Conservation (phyloP, 1,140 invertebrate species). For the Drosophila chauvacae region DNA sequence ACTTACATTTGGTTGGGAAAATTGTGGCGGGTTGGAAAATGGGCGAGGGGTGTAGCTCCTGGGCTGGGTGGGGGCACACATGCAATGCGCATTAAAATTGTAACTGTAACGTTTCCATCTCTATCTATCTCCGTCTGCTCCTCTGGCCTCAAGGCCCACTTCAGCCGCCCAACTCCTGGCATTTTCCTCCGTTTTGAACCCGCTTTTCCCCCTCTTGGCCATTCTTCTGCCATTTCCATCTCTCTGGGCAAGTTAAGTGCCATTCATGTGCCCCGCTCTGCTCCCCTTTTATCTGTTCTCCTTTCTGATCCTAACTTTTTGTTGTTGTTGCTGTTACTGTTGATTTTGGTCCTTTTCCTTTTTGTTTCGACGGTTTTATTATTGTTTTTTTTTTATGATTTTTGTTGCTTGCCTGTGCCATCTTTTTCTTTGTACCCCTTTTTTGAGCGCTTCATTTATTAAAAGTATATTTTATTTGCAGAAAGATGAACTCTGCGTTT, state of each 20-base stretch:
- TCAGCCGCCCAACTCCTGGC: constrained; percentile 19
- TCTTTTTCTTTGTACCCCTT: constrained; percentile 27
- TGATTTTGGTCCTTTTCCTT: constrained; percentile 53
- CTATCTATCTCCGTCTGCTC: constrained; percentile 35
- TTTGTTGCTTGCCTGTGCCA: constrained; percentile 30
- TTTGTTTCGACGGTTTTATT: constrained; percentile 51
- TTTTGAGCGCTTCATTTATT: constrained; percentile 55
- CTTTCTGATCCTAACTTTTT: constrained; percentile 58
- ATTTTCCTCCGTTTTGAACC: neutral
- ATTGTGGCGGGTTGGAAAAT: constrained; percentile 9
- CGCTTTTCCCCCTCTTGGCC: neutral
- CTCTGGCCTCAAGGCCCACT: constrained; percentile 55
- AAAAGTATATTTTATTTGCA: constrained; percentile 52
- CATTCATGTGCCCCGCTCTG: constrained; percentile 62
- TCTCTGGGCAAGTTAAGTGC: constrained; percentile 72
- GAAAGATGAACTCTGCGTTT: constrained; percentile 26
- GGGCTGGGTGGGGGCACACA: constrained; percentile 43
- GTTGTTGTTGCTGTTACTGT: constrained; percentile 27
- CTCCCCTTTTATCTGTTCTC: constrained; percentile 32
- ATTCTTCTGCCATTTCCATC: constrained; percentile 42
- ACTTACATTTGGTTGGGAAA: constrained; percentile 68
- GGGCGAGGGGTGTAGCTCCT: neutral
- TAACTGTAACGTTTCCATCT: constrained; percentile 70
- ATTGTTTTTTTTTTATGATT: constrained; percentile 12
- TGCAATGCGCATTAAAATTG: constrained; percentile 80